A percentile compares a stretch with the other conserved stretches of the same genome.
Evolutionary conservation across 2,888 invertebrate genomes (phyloP).

Genomic region (Marasmarcha lunaedactyla): DNA sequence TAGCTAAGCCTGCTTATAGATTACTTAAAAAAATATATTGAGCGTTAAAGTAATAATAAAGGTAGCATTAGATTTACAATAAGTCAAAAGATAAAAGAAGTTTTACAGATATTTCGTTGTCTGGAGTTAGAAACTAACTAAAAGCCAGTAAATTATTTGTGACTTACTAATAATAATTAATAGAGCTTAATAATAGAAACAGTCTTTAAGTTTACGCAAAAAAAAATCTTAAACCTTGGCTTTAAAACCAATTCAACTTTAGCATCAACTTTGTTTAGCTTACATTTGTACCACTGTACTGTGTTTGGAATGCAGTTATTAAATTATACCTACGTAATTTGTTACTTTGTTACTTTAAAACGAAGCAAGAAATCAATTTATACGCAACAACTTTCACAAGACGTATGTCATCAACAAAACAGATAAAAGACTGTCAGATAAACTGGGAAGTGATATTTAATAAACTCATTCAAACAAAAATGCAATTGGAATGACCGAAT

Average conservation of each 20-base stretch:
- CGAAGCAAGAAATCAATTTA: too few relatives aligned
- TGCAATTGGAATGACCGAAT: slow-evolving; percentile 12
- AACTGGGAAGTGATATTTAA: not conserved
- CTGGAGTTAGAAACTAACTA: slow-evolving; percentile 40
- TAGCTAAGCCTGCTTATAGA: not conserved
- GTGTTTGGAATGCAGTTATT: too few relatives aligned
- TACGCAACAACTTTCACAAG: too few relatives aligned
- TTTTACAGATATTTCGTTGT: slow-evolving; percentile 63
- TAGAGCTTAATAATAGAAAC: slow-evolving; percentile 52
- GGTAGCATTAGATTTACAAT: slow-evolving; percentile 25
- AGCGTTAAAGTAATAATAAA: slow-evolving; percentile 22
- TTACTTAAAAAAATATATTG: slow-evolving; percentile 21
- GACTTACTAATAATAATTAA: slow-evolving; percentile 61
- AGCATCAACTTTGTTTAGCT: too few relatives aligned
- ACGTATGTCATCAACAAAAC: too few relatives aligned
- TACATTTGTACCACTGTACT: too few relatives aligned
- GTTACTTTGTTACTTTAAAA: too few relatives aligned
- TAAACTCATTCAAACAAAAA: slow-evolving; percentile 6
- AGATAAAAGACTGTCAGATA: too few relatives aligned
- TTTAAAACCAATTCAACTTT: slow-evolving; percentile 4
- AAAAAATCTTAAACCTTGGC: slow-evolving; percentile 1
- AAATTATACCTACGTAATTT: too few relatives aligned
- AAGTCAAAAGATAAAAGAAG: slow-evolving; percentile 12
- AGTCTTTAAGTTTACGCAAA: slow-evolving; percentile 45
- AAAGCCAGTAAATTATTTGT: slow-evolving; percentile 56